Base-by-base conservation (phyloP, 2,888 invertebrate genomes). In the Epinotia demarniana region DNA sequence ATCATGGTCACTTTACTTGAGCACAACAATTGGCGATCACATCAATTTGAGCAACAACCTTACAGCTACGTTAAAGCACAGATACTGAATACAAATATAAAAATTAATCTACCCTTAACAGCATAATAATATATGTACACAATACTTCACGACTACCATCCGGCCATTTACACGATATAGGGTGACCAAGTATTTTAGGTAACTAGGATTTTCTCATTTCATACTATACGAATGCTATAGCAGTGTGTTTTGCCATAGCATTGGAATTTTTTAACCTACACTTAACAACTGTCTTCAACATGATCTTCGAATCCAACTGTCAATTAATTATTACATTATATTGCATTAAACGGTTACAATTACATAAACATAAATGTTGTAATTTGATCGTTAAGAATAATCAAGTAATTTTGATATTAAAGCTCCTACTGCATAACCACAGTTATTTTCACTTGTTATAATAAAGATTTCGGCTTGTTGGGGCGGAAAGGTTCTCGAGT, bases 81-180 rank as follows among this genome's bases (percentile, higher is more conserved):
- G 18, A 60, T 19, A 60, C 67, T 61, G 39, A 64, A 49, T n/a
- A 58, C 58, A 39, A 58, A 64, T 23, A 27, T 16, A 27, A 27
- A 43, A 23, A 64, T n/a, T 62, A 55, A 43, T 33, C 16, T 72
- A 64, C 66, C 60, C 60, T 67, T 67, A 53, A 39, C 49, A 66
- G 53, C 33, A 39, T 58, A 60, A 27, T n/a, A n/a, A n/a, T n/a
- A n/a, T 73, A 62, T 73, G 23, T 73, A 73, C 68, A 73, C 12
- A 68, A 33, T 55, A 67, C 60, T 71, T 27, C 12, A 58, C 11
- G 23, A 8, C 46, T 43, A n/a, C 0, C 6, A 58, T 9, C 2
- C 19, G 19, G 12, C 33, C 43, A 58, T 49, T 43, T 0, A 63
- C 62, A 63, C 43, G 62, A 63, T 46, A 19, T 46, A 63, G 8